phyloP scores from a whole-genome alignment of 2,113 vertebrate species.

The Carettochelys insculpta region DNA sequence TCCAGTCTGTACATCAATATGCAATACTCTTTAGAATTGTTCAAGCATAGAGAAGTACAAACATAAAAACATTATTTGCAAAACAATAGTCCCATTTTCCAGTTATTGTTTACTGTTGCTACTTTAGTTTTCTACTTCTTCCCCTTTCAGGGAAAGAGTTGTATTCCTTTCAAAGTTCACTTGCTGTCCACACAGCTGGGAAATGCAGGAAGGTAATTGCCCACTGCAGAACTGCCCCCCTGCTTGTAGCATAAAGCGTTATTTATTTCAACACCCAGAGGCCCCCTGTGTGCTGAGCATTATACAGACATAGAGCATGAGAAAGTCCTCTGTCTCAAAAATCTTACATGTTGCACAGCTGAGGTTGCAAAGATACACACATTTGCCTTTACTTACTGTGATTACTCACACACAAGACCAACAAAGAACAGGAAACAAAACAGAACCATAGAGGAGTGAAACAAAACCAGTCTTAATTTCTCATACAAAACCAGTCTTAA shows the following conservation, averaged over 20 bases:
- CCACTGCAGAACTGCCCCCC: neutral
- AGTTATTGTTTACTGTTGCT: neutral
- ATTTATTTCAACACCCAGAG: neutral
- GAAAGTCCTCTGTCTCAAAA: neutral
- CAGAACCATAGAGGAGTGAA: neutral
- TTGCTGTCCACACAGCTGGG: neutral
- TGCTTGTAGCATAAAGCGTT: neutral
- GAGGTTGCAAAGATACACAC: neutral
- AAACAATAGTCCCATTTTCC: neutral
- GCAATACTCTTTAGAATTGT: neutral
- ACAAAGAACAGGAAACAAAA: neutral
- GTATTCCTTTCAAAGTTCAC: neutral
- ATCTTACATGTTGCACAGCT: neutral
- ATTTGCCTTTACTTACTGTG: neutral
- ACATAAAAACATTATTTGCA: neutral
- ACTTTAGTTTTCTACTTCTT: neutral
- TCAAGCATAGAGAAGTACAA: neutral
- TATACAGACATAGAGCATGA: neutral
- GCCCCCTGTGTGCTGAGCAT: neutral
- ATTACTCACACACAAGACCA: too few relatives aligned
- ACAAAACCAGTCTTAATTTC: neutral
- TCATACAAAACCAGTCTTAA: neutral
- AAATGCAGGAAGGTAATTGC: neutral
- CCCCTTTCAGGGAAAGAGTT: neutral
- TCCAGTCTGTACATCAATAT: neutral